Conservation (phyloP, 2,113 vertebrate species). For the Aplodontia rufa region DNA sequence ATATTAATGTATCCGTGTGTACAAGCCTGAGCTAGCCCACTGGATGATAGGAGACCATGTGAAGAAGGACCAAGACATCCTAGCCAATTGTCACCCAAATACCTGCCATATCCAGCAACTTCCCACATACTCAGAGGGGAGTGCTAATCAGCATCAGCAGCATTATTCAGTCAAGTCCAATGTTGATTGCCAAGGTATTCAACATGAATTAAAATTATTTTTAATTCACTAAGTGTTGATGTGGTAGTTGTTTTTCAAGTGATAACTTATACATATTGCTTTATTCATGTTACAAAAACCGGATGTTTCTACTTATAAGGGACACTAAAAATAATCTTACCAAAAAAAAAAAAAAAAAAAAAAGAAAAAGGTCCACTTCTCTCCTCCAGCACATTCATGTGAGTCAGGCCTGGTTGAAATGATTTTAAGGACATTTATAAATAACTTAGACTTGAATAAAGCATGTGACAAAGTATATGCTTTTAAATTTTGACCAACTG, state of each 20-base stretch:
- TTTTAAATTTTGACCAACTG: neutral
- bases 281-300: neutral
- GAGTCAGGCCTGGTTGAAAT: neutral
- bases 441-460: slow-evolving; percentile 15
- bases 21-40: neutral
- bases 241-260: neutral
- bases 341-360: neutral
- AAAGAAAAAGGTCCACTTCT: neutral
- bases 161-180: accelerated
- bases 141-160: neutral
- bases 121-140: neutral
- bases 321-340: neutral
- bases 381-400: neutral
- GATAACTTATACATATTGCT: neutral
- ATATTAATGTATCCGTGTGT: neutral
- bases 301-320: neutral
- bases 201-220: neutral
- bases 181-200: neutral
- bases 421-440: neutral
- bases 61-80: neutral
- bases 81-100: neutral
- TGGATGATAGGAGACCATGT: neutral
- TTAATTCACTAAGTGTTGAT: neutral
- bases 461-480: neutral
- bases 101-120: neutral